phyloP scores from a whole-genome alignment of 2,113 vertebrate species.

The Meriones unguiculatus region DNA sequence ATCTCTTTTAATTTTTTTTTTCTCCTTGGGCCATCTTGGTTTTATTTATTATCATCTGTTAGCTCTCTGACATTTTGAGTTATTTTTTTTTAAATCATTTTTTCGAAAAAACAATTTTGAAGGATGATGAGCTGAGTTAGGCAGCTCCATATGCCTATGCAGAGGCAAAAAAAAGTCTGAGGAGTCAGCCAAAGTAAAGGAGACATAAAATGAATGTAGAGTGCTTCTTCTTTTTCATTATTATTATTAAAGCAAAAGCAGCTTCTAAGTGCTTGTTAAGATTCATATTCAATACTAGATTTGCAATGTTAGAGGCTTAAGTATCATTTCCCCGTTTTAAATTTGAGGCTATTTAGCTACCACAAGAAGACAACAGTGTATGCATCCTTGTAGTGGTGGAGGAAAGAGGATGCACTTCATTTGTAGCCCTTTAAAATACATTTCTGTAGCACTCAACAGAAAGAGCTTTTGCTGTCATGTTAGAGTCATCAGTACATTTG shows the following conservation, averaged over 20 bases:
- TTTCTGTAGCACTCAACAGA: constrained; percentile 9
- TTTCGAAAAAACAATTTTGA: constrained; percentile 12
- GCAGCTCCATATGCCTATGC: too few species aligned
- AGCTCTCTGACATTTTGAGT: constrained; percentile 6
- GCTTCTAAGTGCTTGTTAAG: neutral
- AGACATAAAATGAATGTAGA: neutral
- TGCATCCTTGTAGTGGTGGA: neutral
- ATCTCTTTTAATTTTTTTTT: constrained; percentile 17
- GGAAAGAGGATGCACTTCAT: neutral
- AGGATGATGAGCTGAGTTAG: neutral
- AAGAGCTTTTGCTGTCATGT: neutral
- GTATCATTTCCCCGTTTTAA: constrained; percentile 75
- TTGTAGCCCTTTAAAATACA: constrained; percentile 30
- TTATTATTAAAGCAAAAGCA: neutral
- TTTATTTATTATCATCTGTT: neutral
- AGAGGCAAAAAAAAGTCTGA: neutral
- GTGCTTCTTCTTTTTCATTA: neutral
- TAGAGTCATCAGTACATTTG: neutral
- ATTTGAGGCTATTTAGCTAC: constrained; percentile 63
- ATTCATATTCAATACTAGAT: constrained; percentile 57
- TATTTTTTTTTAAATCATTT: constrained; percentile 35
- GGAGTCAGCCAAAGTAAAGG: neutral
- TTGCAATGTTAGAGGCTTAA: constrained; percentile 77
- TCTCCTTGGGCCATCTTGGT: neutral
- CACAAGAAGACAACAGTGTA: neutral